These are phyloP conservation scores for Thymelicus lineola DNA, from an alignment of 2,888 invertebrate species.

Conservation along the genomic window DNA sequence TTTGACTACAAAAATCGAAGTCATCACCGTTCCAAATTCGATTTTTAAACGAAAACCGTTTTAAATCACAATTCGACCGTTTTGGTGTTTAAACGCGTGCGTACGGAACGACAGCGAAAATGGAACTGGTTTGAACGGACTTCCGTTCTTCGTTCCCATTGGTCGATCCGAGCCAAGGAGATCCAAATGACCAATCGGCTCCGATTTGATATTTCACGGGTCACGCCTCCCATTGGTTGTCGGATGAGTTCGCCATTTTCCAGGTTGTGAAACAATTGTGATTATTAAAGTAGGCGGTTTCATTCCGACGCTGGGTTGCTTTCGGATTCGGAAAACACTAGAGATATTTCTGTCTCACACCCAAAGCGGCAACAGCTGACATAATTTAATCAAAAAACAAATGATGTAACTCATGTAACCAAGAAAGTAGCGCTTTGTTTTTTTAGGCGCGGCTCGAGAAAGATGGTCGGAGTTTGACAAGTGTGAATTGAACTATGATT, in stretches of 20 bases:
- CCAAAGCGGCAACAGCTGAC: conserved; percentile 67
- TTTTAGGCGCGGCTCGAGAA: conserved; percentile 24
- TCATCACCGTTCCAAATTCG: conserved; percentile 38
- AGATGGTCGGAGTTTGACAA: conserved; percentile 15
- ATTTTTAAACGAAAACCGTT: conserved; percentile 49
- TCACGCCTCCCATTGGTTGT: conserved; percentile 78
- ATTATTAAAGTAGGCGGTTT: conserved; percentile 74
- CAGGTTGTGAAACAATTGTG: conserved; percentile 76
- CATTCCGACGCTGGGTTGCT: conserved; percentile 10
- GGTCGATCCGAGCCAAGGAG: conserved; percentile 60
- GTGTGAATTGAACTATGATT: conserved; percentile 16
- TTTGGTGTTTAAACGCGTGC: conserved; percentile 55
- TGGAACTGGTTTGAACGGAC: conserved; percentile 80
- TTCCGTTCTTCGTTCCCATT: conserved; percentile 65
- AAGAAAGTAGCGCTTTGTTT: conserved; percentile 39
- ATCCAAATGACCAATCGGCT: conserved; percentile 62
- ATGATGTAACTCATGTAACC: conserved; percentile 50
- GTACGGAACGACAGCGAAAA: conserved; percentile 68
- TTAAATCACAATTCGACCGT: conserved; percentile 50
- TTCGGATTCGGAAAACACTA: conserved; percentile 56
- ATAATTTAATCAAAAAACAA: conserved; percentile 60
- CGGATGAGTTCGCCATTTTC: conserved; percentile 77
- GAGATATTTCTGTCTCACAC: conserved; percentile 64
- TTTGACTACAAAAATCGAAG: neutral
- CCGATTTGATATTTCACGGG: conserved; percentile 53